Conservation (phyloP, 1,140 invertebrate genomes). For the Bombus superbus region DNA sequence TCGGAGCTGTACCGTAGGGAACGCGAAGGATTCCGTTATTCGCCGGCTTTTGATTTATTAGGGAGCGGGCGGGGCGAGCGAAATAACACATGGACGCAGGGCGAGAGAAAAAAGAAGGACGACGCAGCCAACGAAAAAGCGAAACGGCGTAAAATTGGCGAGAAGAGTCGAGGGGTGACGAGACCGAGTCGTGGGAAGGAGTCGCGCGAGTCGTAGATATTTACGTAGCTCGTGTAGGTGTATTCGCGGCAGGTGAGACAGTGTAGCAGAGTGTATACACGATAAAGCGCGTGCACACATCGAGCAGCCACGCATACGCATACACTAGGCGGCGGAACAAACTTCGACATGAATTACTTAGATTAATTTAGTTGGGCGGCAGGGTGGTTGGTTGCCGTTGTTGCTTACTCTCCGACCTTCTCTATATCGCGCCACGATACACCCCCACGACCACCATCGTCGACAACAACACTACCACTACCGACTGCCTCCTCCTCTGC, state of each 20-base stretch:
- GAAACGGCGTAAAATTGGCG: conserved; percentile 14
- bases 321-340: conserved; percentile 68
- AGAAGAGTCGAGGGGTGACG: not conserved
- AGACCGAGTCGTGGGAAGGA: conserved; percentile 19
- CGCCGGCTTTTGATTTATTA: not conserved
- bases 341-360: conserved; percentile 81
- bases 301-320: conserved; percentile 38
- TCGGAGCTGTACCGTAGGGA: too few relatives aligned
- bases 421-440: conserved; percentile 62
- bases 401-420: conserved; percentile 72
- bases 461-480: conserved; percentile 54
- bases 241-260: conserved; percentile 10
- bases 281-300: conserved; percentile 17
- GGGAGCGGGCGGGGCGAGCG: not conserved
- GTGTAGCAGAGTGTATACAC: conserved; percentile 11
- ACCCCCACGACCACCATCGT: conserved; percentile 45
- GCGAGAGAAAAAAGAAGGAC: not conserved
- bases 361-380: conserved; percentile 80
- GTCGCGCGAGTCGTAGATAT: conserved; percentile 24
- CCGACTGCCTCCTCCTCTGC: conserved; percentile 40
- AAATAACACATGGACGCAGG: not conserved
- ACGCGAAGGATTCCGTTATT: too few relatives aligned
- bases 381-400: conserved; percentile 69
- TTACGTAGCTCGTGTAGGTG: conserved; percentile 9
- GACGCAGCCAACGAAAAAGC: not conserved